Conservation (phyloP, 2,888 invertebrate species). For the Encarsia formosa region DNA sequence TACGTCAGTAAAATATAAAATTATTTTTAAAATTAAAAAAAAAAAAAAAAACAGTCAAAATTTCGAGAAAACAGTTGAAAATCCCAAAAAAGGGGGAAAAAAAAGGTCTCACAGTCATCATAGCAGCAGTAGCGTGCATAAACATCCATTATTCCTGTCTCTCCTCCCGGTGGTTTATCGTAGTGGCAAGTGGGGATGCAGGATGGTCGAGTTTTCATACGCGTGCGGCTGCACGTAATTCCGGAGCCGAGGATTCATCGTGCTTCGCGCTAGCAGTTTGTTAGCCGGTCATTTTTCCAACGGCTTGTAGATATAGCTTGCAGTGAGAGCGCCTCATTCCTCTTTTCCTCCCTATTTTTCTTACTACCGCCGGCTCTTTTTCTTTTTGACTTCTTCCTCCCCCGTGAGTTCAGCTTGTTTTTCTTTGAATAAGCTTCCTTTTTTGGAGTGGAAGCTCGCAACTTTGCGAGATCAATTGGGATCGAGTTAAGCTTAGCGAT, state of each 20-base stretch:
- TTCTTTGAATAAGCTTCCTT: background rate
- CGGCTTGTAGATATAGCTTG: background rate
- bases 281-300: conserved; percentile 35
- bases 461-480: too few species aligned
- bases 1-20: too few species aligned
- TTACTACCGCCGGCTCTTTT: conserved; percentile 2
- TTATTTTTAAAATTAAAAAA: too few species aligned
- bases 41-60: too few species aligned
- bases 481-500: too few species aligned
- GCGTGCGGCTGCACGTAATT: conserved; percentile 26
- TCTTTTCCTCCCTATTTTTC: conserved; percentile 7
- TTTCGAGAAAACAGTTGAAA: too few species aligned
- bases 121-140: too few species aligned
- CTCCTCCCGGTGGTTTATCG: background rate
- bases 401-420: background rate
- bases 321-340: background rate
- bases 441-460: background rate
- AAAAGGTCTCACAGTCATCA: too few species aligned
- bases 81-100: too few species aligned
- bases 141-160: conserved; percentile 5
- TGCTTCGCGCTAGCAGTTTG: conserved; percentile 34
- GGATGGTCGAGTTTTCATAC: background rate
- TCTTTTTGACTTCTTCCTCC: background rate
- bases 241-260: conserved; percentile 32
- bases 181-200: too few species aligned